Evolutionary conservation across 2,888 invertebrate species (phyloP).

Genomic region (Eilema griseolum): DNA sequence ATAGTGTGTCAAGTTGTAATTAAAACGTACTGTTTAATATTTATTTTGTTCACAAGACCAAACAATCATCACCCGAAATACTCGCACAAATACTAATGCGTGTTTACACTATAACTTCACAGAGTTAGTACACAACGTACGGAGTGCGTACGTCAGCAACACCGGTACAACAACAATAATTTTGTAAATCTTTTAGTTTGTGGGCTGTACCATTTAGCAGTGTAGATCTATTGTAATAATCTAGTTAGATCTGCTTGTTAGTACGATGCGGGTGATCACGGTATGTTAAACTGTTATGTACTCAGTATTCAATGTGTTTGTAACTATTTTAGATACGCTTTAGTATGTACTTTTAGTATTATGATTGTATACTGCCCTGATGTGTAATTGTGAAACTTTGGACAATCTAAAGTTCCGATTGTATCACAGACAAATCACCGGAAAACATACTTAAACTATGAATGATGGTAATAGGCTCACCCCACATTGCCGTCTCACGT

Average conservation of each 20-base stretch:
- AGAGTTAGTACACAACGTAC: conserved; percentile 17
- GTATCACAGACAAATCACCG: too few relatives aligned
- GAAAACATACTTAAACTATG: too few relatives aligned
- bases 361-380: too few relatives aligned
- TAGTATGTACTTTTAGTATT: neutral
- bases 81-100: conserved; percentile 6
- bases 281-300: neutral
- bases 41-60: neutral
- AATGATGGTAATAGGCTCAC: too few relatives aligned
- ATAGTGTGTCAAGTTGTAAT: neutral
- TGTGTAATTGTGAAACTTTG: too few relatives aligned
- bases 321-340: neutral
- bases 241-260: conserved; percentile 7
- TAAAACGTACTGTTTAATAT: neutral
- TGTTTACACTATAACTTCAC: conserved; percentile 22
- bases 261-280: neutral
- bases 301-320: neutral
- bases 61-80: conserved; percentile 11
- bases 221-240: conserved; percentile 3
- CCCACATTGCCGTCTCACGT: too few relatives aligned
- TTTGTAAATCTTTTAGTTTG: conserved; percentile 11
- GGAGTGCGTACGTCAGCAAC: conserved; percentile 19
- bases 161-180: conserved; percentile 12
- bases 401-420: too few relatives aligned
- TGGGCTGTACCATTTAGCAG: conserved; percentile 6